Evolutionary conservation across 2,888 invertebrate species (phyloP).

Genomic region (Tachina grossa): DNA sequence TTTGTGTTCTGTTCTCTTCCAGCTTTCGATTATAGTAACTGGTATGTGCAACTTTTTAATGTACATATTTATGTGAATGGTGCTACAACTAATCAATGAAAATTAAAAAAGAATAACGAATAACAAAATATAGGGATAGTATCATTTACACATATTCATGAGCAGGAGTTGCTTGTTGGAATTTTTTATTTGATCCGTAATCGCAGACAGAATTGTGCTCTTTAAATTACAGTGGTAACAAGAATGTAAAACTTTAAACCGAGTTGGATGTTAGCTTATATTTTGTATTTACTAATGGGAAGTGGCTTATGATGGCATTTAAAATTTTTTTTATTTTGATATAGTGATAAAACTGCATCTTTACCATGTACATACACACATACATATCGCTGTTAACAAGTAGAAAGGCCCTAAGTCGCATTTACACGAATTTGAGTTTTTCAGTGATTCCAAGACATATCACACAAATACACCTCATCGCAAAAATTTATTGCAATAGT

Average conservation of each 20-base stretch:
- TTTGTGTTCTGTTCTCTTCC: not conserved
- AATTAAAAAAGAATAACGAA: conserved; percentile 7
- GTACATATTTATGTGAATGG: conserved; percentile 4
- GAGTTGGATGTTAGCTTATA: no score
- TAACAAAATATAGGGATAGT: conserved; percentile 23
- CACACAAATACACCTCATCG: no score
- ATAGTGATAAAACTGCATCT: no score
- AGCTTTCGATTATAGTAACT: not conserved
- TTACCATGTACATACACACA: no score
- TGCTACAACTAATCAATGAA: conserved; percentile 14
- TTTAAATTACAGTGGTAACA: conserved; percentile 16
- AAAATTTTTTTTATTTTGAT: not conserved
- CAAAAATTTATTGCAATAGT: no score
- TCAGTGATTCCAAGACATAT: no score
- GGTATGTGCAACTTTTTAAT: not conserved
- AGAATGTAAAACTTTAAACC: not conserved
- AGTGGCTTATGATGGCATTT: not conserved
- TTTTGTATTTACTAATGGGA: not conserved
- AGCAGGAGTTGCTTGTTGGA: not conserved
- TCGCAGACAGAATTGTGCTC: conserved; percentile 16
- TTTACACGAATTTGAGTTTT: no score
- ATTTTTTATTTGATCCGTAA: conserved; percentile 9
- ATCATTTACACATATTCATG: conserved; percentile 44
- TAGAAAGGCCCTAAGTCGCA: no score
- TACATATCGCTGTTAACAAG: no score